A percentile compares a stretch with the other conserved stretches of the same genome.
Conservation (phyloP, 2,113 vertebrate genomes). For the Platanista minor region DNA sequence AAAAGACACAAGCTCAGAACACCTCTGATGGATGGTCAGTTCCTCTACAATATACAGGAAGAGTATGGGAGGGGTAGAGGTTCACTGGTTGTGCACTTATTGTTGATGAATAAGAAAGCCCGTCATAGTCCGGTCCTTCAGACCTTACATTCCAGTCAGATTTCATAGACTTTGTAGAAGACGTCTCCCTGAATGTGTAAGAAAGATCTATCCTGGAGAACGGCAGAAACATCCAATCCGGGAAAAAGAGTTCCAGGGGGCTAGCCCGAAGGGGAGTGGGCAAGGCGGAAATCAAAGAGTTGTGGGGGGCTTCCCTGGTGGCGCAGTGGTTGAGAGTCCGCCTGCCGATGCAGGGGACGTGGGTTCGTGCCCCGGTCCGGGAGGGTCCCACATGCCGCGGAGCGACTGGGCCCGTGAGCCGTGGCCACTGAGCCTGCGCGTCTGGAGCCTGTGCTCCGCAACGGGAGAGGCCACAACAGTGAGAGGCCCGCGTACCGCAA, state of each 20-base stretch:
- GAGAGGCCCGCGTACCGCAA: too few relatives aligned
- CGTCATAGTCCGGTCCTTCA: not conserved
- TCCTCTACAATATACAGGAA: not conserved
- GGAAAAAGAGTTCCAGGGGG: too few relatives aligned
- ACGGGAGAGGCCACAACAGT: too few relatives aligned
- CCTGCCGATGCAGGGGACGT: too few relatives aligned
- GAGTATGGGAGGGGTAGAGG: not conserved
- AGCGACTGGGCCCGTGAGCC: too few relatives aligned
- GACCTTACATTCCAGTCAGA: not conserved
- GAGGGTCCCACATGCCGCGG: too few relatives aligned
- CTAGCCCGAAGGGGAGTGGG: not conserved
- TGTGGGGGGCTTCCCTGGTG: too few relatives aligned
- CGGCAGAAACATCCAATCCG: not conserved
- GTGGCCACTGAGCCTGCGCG: too few relatives aligned
- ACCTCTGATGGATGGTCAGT: not conserved
- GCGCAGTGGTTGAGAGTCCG: too few relatives aligned
- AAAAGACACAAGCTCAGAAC: not conserved
- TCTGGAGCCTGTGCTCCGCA: too few relatives aligned
- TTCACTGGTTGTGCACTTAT: rapidly evolving
- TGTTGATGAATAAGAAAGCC: not conserved
- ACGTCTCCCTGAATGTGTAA: not conserved
- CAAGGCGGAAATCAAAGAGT: not conserved
- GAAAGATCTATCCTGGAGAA: not conserved
- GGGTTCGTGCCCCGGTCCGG: too few relatives aligned
- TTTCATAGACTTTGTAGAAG: not conserved